phyloP scores from a whole-genome alignment of 2,888 invertebrate genomes.

The Liodrosophila aerea region DNA sequence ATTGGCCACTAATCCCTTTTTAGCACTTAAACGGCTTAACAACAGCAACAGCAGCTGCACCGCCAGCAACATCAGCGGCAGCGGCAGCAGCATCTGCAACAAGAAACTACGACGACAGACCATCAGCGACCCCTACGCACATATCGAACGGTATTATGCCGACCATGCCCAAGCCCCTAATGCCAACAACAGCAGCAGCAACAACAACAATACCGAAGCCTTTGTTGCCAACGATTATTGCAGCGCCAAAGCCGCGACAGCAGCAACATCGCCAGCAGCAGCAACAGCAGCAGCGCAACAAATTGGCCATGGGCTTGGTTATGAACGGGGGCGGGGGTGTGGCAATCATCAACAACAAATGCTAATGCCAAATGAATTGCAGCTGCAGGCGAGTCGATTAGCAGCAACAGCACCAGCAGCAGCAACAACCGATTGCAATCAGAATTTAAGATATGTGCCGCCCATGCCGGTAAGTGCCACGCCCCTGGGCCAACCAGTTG shows the following conservation, averaged over 20 bases:
- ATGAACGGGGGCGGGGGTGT: conserved; percentile 30
- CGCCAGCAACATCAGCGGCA: conserved; percentile 39
- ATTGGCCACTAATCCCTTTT: conserved; percentile 81
- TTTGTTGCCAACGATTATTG: conserved; percentile 61
- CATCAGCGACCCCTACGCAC: conserved; percentile 80
- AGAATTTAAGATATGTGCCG: conserved; percentile 67
- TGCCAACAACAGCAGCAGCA: conserved; percentile 51
- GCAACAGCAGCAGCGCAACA: conserved; percentile 57
- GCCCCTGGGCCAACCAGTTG: conserved; percentile 23
- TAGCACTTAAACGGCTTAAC: conserved; percentile 76
- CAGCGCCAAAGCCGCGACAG: conserved; percentile 60
- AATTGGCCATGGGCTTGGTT: conserved; percentile 43
- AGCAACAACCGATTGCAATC: conserved; percentile 45
- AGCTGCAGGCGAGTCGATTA: conserved; percentile 60
- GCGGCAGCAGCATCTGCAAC: conserved; percentile 45
- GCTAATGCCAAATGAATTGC: conserved; percentile 64
- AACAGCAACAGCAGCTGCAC: conserved; percentile 50
- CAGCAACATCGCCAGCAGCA: conserved; percentile 38
- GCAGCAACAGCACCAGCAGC: conserved; percentile 14
- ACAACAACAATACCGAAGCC: conserved; percentile 46
- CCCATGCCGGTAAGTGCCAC: conserved; percentile 38
- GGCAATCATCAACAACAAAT: conserved; percentile 64
- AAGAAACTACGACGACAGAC: conserved; percentile 80
- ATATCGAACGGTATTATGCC: conserved; percentile 73
- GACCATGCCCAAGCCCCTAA: conserved; percentile 48